Base-by-base conservation (phyloP, 2,888 invertebrate genomes). In the Phytoseiulus persimilis region DNA sequence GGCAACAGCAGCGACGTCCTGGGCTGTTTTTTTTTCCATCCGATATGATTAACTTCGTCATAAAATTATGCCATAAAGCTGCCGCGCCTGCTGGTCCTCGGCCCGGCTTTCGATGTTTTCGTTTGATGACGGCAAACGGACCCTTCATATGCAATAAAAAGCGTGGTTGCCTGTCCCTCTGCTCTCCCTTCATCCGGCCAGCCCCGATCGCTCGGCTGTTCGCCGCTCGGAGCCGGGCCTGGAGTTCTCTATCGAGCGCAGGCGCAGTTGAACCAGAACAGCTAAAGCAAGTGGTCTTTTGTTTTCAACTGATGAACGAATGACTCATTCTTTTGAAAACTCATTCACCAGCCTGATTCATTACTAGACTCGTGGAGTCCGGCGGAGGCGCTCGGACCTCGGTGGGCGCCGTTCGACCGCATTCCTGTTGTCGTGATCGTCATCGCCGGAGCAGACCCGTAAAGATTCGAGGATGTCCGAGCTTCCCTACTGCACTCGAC, bases 1-100 rank as follows among this genome's bases (percentile, higher is more conserved):
- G 65, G 65, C 65, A 65, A 65, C 65, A 28, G 18, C 65, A 65
- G 65, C 65, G 28, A 65, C 65, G 65, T 11, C 65, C 65, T 18
- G 65, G 65, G 65, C 65, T 2, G 11, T 6, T 28, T 18, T 65
- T 65, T 65, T 65, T 65, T 65, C 65, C 65, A 65, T 65, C 65
- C 45, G 87, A 87, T 87, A 87, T 87, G 87, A 87, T 87, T 87
- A 87, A 87, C 33, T 87, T 87, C n/a, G 87, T 87, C 87, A 33
- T 87, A 87, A 87, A 87, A 87, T 87, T 31, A 87, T 87, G 87
- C 45, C 87, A 87, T 87, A 87, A 87, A 87, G 33, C 32, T 65
- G 23, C 65, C 18, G 28, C 65, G 65, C 5, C 65, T 65, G 65
- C 65, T 65, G 65, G 23, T 28, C 65, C 65, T 65, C 65, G 9